A percentile compares a stretch with the other conserved stretches of the same genome.
phyloP scores from a whole-genome alignment of 2,888 invertebrate species.

The Sepioteuthis lessoniana region DNA sequence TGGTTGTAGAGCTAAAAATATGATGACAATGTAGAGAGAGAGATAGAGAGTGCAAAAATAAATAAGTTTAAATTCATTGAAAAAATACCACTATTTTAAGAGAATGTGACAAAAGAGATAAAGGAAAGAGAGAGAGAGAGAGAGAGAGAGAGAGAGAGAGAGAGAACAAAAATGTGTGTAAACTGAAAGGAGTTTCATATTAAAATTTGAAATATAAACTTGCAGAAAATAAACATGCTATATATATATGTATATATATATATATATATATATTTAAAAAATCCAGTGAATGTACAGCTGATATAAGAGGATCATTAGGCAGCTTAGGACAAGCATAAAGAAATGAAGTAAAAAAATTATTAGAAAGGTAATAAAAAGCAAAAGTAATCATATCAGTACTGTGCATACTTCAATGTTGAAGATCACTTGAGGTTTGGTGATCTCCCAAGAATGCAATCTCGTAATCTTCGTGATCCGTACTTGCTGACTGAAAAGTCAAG shows the following conservation, averaged over 20 bases:
- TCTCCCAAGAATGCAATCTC: slow-evolving; percentile 44
- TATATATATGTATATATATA: not conserved
- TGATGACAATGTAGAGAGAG: not conserved
- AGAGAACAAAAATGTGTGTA: not conserved
- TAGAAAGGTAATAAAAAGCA: slow-evolving; percentile 36
- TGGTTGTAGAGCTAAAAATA: not conserved
- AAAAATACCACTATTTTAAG: not conserved
- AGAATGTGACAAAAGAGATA: not conserved
- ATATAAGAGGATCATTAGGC: not conserved
- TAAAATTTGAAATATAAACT: slow-evolving; percentile 14
- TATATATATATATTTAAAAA: not conserved
- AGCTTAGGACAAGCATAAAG: not conserved
- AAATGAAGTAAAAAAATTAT: not conserved
- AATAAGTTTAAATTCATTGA: not conserved
- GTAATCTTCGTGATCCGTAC: slow-evolving; percentile 38
- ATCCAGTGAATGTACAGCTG: slow-evolving; percentile 34
- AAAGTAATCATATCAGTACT: slow-evolving; percentile 19
- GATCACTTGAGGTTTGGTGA: slow-evolving; percentile 44
- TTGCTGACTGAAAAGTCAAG: slow-evolving; percentile 46
- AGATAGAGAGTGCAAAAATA: not conserved
- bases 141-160: not conserved
- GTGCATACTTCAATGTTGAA: slow-evolving; percentile 46
- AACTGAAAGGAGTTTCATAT: not conserved
- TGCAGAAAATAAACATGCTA: slow-evolving; percentile 33
- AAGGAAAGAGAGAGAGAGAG: not conserved